Conservation (phyloP, 1,140 invertebrate genomes). For the Yoshiicerus persimilis region DNA sequence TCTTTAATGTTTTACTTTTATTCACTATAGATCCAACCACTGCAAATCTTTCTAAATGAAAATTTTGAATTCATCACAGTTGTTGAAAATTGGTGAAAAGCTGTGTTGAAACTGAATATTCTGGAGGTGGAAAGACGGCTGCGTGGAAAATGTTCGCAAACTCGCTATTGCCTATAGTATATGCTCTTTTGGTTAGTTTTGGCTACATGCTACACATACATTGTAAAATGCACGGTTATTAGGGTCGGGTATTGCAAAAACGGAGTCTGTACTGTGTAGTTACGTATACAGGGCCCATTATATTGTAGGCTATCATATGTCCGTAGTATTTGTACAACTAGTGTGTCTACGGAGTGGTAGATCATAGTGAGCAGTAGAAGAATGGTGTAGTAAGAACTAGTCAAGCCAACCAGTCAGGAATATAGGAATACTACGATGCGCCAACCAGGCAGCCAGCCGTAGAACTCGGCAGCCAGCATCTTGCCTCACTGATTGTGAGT, state of each 20-base stretch:
- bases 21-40: no score
- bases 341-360: not conserved
- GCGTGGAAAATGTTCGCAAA: no score
- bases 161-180: no score
- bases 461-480: not conserved
- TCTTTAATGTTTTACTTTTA: no score
- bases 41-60: no score
- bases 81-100: no score
- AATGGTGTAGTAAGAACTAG: no score
- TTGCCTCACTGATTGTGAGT: slow-evolving; percentile 3
- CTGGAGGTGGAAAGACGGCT: no score
- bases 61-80: no score
- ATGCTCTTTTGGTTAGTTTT: not conserved
- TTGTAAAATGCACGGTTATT: not conserved
- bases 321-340: not conserved
- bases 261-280: not conserved
- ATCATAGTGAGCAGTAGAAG: not conserved
- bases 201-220: not conserved
- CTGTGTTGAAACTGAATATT: no score
- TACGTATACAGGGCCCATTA: no score
- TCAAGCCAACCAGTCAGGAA: not conserved
- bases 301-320: no score
- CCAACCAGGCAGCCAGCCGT: not conserved
- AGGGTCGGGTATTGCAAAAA: not conserved
- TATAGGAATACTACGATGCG: not conserved